Evolutionary conservation across 1,140 invertebrate species (phyloP), one percentile per base, ranked within the genome.

Genomic region (Meteorus sp.): DNA sequence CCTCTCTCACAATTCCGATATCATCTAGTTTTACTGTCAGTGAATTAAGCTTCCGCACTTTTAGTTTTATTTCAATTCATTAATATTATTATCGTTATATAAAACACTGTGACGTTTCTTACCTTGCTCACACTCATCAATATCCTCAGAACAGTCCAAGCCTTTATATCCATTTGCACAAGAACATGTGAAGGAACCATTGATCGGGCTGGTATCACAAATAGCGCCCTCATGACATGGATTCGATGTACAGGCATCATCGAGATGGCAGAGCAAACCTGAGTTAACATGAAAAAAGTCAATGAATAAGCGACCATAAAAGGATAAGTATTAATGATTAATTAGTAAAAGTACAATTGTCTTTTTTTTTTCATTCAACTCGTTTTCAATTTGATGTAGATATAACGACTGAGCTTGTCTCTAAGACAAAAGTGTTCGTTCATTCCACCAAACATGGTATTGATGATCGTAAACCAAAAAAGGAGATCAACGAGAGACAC

Each of bases 111-210:
- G 5, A 33, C 22, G 27, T 13, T 4, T 59, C 71, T 78, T 82
- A 93, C 93, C 93, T 88, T 95, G 93, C 78, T 91, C 87, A 75
- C 96, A 99, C 80, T 98, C 96, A 72, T 98, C 87, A 59, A 98
- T 92, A 73, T 98, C 95, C 68, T 93, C 88, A 0, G 93, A 94
- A 69, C 96, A 99, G 72, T 95, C 88, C 6, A 90, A 79, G 5
- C 94, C 94, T 75, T 93, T 94, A 79, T 92, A 96, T 3, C 94
- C 94, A 2, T 86, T 88, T 15, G 93, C 91, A 72, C 96, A 98
- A 7, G 91, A 93, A 74, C 96, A 98, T 8, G 94, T 89, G 75
- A 93, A 95, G 3, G 92, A 93, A 0, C 96, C 94, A 69, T 95
- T 94, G 62, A 97, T 94, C 7, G 95, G 95, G 63, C 92, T 96